Evolutionary conservation across 2,797 vertebrate genomes (phyloP), one percentile per base, ranked within the genome.

Genomic region (Siniperca obscura): DNA sequence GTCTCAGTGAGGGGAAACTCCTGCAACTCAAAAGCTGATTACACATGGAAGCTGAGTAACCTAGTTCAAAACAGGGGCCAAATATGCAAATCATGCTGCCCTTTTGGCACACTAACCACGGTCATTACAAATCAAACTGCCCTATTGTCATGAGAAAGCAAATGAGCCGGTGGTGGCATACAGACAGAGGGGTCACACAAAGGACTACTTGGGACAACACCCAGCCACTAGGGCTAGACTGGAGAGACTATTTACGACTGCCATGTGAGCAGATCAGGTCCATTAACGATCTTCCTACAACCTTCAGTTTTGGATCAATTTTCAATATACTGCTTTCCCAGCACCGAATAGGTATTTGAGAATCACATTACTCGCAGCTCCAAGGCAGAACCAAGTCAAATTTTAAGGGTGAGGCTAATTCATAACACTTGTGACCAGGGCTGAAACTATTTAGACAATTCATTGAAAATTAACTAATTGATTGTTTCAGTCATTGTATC

Each of bases 121-220:
- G 50, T 50, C 70, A 68, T 82, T 80, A 82, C 30, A 84, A 88
- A 81, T 90, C 84, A 90, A 87, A 83, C 62, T 69, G 65, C 46
- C n/a, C 64, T 30, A 74, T 72, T 72, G 65, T 89, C 56, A 79
- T 65, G 34, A 74, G 55, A 25, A 70, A 74, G 80, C 69, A 83
- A 89, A 87, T 88, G 72, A 79, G 85, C 34, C 27, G 3, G 21
- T 46, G 64, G 61, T 70, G 72, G 64, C 6, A 0, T 30, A 67
- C 34, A 68, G 72, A 74, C 34, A 66, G 48, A 78, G 25, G 25
- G 65, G 78, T 81, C 76, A 86, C 55, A 72, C n/a, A 73, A 65
- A 77, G 44, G 74, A 72, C 76, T 79, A 73, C 81, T 36, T 75
- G 61, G 86, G 68, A 82, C 84, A 78, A 76, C 62, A 83, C 56